A percentile compares a stretch with the other conserved stretches of the same genome.
Conservation (phyloP, 2,797 vertebrate genomes). For the Anniella stebbinsi region DNA sequence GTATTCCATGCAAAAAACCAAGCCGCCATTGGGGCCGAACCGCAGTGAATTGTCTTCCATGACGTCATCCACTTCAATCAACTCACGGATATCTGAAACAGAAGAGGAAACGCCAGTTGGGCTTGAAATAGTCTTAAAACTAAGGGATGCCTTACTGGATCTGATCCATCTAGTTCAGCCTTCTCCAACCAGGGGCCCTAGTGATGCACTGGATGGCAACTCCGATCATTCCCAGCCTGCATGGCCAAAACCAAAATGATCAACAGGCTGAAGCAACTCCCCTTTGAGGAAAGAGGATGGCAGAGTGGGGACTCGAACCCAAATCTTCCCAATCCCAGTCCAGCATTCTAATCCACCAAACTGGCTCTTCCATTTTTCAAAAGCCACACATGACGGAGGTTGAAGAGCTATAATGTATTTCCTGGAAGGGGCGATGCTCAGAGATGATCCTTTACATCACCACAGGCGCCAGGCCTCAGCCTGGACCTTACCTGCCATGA, state of each 20-base stretch:
- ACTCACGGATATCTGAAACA: constrained; percentile 90
- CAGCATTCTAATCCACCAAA: no score
- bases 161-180: no score
- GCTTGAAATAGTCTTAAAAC: not conserved
- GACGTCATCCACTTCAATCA: constrained; percentile 96
- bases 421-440: not conserved
- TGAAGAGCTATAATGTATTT: not conserved
- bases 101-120: not conserved
- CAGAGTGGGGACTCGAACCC: no score
- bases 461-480: not conserved
- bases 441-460: not conserved
- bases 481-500: constrained; percentile 89
- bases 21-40: constrained; percentile 95
- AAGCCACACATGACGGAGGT: not conserved
- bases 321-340: no score
- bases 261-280: not conserved
- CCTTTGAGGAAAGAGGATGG: no score
- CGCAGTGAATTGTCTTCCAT: constrained; percentile 93
- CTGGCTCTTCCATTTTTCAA: not conserved
- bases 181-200: not conserved
- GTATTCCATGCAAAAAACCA: constrained; percentile 99
- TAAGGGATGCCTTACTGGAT: not conserved
- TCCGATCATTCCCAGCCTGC: not conserved
- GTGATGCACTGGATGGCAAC: not conserved
- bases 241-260: not conserved